Conservation (phyloP, 2,797 vertebrate genomes). For the Melanotaenia boesemani region DNA sequence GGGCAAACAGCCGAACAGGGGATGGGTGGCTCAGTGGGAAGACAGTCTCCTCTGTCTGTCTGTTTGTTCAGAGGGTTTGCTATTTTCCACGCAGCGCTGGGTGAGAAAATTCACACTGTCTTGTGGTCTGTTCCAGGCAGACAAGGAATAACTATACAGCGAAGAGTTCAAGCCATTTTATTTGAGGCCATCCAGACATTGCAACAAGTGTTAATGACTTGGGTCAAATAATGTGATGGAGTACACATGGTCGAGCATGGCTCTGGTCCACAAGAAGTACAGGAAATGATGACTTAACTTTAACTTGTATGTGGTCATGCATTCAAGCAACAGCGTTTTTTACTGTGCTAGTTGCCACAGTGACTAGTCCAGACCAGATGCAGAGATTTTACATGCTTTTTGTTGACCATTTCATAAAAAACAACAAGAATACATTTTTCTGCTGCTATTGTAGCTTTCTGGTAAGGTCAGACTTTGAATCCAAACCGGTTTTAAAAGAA, state of each 20-base stretch:
- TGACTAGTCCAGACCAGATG: not conserved
- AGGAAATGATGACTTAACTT: not conserved
- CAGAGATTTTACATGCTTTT: not conserved
- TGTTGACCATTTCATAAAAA: no score
- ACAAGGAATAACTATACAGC: constrained; percentile 7
- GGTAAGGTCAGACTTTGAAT: not conserved
- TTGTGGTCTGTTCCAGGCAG: constrained; percentile 39
- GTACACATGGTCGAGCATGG: not conserved
- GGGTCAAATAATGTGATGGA: not conserved
- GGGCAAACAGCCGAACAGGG: constrained; percentile 54
- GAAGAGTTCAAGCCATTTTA: constrained; percentile 15
- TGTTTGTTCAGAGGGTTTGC: constrained; percentile 87
- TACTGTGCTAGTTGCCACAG: no score
- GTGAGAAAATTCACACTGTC: constrained; percentile 75
- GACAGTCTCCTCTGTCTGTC: constrained; percentile 49
- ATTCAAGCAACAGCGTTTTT: not conserved
- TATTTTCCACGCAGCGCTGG: constrained; percentile 44
- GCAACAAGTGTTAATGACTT: not conserved
- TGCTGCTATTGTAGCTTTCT: not conserved
- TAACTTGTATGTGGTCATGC: not conserved
- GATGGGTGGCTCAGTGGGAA: constrained; percentile 61
- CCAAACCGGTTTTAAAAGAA: not conserved
- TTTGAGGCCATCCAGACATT: not conserved
- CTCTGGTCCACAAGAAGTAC: not conserved
- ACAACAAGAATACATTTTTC: not conserved